phyloP scores from a whole-genome alignment of 2,113 vertebrate genomes.

The Forbesichthys agassizii region DNA sequence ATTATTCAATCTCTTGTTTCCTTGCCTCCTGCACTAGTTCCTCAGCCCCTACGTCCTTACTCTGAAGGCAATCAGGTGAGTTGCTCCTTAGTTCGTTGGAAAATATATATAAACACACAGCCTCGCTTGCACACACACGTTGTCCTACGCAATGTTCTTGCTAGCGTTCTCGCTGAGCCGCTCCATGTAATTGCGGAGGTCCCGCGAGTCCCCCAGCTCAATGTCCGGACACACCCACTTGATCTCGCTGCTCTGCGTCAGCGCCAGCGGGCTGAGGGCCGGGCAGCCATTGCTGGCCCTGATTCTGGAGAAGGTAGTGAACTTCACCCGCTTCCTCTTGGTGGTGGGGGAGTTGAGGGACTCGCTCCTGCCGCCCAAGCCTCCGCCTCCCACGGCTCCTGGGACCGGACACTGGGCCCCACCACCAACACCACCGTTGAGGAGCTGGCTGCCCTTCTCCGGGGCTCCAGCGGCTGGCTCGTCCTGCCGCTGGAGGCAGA shows the following conservation, averaged over 20 bases:
- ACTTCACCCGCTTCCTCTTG: conserved; percentile 91
- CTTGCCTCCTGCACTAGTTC: neutral
- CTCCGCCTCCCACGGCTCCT: conserved; percentile 41
- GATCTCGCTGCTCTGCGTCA: conserved; percentile 83
- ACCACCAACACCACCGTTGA: conserved; percentile 65
- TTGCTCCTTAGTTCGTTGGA: conserved; percentile 65
- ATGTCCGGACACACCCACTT: conserved; percentile 90
- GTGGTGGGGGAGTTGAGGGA: conserved; percentile 84
- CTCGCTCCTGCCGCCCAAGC: conserved; percentile 69
- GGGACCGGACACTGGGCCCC: conserved; percentile 63
- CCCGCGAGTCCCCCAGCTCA: conserved; percentile 82
- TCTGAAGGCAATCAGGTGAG: conserved; percentile 86
- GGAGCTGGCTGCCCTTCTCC: conserved; percentile 81
- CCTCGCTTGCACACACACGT: neutral
- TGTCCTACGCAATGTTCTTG: conserved; percentile 72
- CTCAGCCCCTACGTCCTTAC: conserved; percentile 48
- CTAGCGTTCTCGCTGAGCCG: conserved; percentile 83
- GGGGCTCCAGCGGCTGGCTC: conserved; percentile 74
- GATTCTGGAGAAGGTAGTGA: conserved; percentile 87
- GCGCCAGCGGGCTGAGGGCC: conserved; percentile 81
- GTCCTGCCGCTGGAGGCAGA: conserved; percentile 77
- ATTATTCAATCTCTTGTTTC: conserved; percentile 7
- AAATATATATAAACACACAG: neutral
- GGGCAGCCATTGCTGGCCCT: conserved; percentile 83
- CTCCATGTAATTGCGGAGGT: conserved; percentile 86